Conservation (phyloP, 1,140 invertebrate genomes). For the Drosophila cardini region DNA sequence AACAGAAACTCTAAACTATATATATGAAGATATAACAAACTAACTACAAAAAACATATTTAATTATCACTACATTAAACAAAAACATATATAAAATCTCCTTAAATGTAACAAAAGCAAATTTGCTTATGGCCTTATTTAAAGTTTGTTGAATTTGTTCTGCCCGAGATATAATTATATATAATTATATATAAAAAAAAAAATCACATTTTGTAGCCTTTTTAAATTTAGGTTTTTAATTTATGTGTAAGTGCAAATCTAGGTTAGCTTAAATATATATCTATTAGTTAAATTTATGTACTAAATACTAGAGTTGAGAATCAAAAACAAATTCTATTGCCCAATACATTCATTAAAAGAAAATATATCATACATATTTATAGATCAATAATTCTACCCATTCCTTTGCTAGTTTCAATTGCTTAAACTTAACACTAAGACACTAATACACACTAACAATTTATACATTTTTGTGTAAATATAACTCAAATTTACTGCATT, state of each 20-base stretch:
- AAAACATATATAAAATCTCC: no score
- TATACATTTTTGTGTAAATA: constrained; percentile 67
- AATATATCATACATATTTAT: constrained; percentile 47
- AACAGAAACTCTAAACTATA: constrained; percentile 30
- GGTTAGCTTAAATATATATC: constrained; percentile 61
- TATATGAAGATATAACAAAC: constrained; percentile 24
- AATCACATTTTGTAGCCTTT: constrained; percentile 58
- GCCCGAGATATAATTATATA: constrained; percentile 1
- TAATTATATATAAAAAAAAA: no score
- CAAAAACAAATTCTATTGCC: constrained; percentile 38
- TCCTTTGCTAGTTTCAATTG: constrained; percentile 50
- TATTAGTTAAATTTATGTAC: constrained; percentile 63
- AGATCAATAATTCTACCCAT: constrained; percentile 21
- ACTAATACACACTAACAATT: constrained; percentile 12
- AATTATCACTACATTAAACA: constrained; percentile 17
- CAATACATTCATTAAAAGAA: constrained; percentile 51
- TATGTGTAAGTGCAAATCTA: constrained; percentile 54
- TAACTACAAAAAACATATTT: constrained; percentile 42
- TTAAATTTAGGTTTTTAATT: constrained; percentile 61
- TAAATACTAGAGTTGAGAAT: constrained; percentile 55
- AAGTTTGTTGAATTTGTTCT: constrained; percentile 66
- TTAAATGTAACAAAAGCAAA: constrained; percentile 53
- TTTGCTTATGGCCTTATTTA: constrained; percentile 67
- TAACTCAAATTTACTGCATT: constrained; percentile 17
- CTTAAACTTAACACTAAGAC: constrained; percentile 44